Base-by-base conservation (phyloP, 2,888 invertebrate species). In the Clanis bilineata region DNA sequence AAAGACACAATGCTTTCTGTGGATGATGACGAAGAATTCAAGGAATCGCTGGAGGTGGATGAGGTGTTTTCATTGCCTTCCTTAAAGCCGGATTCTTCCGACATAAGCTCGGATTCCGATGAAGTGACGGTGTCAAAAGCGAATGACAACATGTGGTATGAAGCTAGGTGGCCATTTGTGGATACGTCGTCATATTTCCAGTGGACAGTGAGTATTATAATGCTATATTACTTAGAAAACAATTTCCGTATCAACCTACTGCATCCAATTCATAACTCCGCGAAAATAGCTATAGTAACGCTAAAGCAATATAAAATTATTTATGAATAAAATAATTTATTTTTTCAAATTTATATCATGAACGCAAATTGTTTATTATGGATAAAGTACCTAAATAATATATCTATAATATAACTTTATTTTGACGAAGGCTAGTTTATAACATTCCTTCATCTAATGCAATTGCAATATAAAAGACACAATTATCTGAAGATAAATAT, bases 121-220 rank as follows among this genome's bases (percentile, higher is more conserved):
- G 92, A 91, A 72, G 91, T 92, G 68, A 90, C 86, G 9, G 86
- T 90, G 45, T 80, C 86, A 39, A 90, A 89, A 66, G 78, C 90
- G 9, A 80, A 79, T 22, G 87, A 85, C 23, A 86, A 88, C 63
- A 88, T 93, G 43, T 95, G 95, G 95, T 93, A 94, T 73, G 93
- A 93, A 56, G 93, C 93, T 39, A 88, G 94, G 64, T 95, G 95
- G 94, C 93, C 94, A 10, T 94, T 94, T 76, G 93, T 94, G 47
- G 94, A 94, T 79, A 93, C 94, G 38, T 93, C 95, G 28, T 93
- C 94, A 18, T 94, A 94, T 79, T 94, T 94, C 77, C 94, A 94
- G 81, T 95, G 94, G 94, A 93, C 94, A 85, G 95, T 95, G 80
- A 90, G 93, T 88, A 72, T 63, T 66, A 69, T 76, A 79, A 76